Base-by-base conservation (phyloP, 1,140 invertebrate species). In the Piezodorus guildinii region DNA sequence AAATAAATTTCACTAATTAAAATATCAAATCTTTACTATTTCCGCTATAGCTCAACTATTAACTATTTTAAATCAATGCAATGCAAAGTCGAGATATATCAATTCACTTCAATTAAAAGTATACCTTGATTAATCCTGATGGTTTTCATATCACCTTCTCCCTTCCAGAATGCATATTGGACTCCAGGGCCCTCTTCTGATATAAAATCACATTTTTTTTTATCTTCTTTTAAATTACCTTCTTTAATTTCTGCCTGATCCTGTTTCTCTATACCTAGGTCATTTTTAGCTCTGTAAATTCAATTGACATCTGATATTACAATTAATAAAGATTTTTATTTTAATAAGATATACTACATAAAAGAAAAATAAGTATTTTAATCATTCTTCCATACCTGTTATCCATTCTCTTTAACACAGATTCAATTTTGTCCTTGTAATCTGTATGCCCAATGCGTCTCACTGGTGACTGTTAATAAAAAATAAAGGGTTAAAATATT, bases 161-260 rank as follows among this genome's bases (percentile, higher is more conserved):
- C 75, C 60, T 77, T 79, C 79, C 79, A 81, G 61, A 80, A 80
- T 1, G 74, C 72, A 45, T 76, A 74, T 63, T 71, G 71, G 25
- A 67, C 64, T 64, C 67, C 67, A 62, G 66, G 66, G 43, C 62
- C 63, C 60, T 58, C 51, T 49, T 67, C 66, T 2, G 68, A 51
- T 46, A 43, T 10, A 30, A 27, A 14, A 34, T 54, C 46, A 43
- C 58, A 54, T 8, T 59, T 39, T 46, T 59, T 54, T 21, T 63
- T 63, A 9, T n/a, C 59, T 15, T 44, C 43, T 43, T 52, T 62
- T 21, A 59, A 23, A 30, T 64, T 46, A 3, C 58, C 39, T 21
- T 16, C 58, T 19, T 49, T 43, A 30, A 49, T 59, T 45, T 46
- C 62, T 15, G 56, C 14, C 3, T 16, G 16, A 8, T 65, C 60